phyloP scores from a whole-genome alignment of 2,797 vertebrate species.

The Limnodromus scolopaceus region DNA sequence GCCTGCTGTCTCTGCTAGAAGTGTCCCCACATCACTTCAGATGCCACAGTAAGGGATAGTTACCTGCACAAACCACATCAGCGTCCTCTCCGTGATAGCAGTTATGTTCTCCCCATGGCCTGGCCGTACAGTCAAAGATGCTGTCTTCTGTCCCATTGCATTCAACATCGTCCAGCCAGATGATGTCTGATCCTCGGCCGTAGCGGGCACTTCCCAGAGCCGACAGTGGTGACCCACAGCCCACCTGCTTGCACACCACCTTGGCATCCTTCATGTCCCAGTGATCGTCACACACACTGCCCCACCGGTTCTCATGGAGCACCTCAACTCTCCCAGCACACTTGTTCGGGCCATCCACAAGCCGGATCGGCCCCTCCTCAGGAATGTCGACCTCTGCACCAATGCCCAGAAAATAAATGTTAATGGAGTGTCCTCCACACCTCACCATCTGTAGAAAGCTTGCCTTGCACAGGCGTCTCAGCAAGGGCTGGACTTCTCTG shows the following conservation, averaged over 20 bases:
- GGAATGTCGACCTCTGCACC: not conserved
- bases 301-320: slow-evolving; percentile 35
- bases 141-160: not conserved
- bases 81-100: not conserved
- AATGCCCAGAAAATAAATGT: not conserved
- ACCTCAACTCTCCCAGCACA: slow-evolving; percentile 51
- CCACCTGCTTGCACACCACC: slow-evolving; percentile 59
- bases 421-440: not conserved
- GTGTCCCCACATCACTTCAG: not conserved
- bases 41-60: not conserved
- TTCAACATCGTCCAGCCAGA: not conserved
- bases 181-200: not conserved
- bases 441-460: not conserved
- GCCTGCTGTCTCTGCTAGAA: not conserved
- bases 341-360: not conserved
- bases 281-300: slow-evolving; percentile 33
- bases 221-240: not conserved
- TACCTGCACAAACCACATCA: not conserved
- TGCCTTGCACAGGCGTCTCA: not conserved
- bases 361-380: not conserved
- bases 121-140: not conserved
- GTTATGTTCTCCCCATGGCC: not conserved
- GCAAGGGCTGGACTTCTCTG: not conserved
- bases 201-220: not conserved
- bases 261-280: slow-evolving; percentile 16